A percentile compares a stretch with the other conserved stretches of the same genome.
These are phyloP conservation scores for Callospermophilus lateralis DNA, from an alignment of 2,113 vertebrate genomes.

Conservation along the genomic window DNA sequence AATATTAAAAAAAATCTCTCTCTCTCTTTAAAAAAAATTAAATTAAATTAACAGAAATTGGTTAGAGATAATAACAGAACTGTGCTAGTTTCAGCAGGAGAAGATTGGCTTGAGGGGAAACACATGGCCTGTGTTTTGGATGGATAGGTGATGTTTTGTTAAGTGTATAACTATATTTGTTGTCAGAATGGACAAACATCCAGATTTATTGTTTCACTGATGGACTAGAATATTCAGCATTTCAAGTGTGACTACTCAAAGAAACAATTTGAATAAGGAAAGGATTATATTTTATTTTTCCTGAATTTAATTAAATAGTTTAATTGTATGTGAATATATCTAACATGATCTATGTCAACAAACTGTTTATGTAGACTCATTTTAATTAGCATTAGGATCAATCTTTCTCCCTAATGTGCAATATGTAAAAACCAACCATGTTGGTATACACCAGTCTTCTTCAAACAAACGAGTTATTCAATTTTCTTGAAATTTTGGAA, in stretches of 20 bases:
- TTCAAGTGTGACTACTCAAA: not conserved
- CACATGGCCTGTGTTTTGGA: not conserved
- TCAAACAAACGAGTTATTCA: conserved; percentile 17
- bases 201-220: not conserved
- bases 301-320: not conserved
- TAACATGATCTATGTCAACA: not conserved
- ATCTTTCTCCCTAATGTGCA: not conserved
- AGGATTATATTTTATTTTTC: not conserved
- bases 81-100: not conserved
- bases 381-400: not conserved
- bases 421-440: not conserved
- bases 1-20: too few species aligned
- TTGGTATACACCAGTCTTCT: not conserved
- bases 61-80: not conserved
- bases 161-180: not conserved
- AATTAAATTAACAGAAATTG: not conserved
- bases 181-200: not conserved
- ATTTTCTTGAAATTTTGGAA: not conserved
- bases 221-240: not conserved
- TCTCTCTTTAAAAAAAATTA: too few species aligned
- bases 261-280: not conserved
- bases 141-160: not conserved
- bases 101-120: not conserved
- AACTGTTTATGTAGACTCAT: not conserved
- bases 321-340: not conserved